Percentiles rank a stretch among this genome's conserved stretches.
Conservation (phyloP, 2,113 vertebrate species). For the Pituophis catenifer region DNA sequence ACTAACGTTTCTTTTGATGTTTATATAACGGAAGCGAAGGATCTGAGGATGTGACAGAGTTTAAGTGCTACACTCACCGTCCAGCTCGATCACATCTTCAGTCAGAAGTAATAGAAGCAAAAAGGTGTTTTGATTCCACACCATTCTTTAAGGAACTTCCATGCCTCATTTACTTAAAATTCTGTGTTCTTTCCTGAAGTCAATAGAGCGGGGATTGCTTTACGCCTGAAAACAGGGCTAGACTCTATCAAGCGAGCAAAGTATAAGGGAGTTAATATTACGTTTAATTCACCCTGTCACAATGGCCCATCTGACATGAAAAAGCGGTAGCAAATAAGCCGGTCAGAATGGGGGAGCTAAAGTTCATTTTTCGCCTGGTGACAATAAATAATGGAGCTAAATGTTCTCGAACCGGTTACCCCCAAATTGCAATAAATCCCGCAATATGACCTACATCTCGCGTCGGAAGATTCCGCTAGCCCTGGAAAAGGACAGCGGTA, state of each 20-base stretch:
- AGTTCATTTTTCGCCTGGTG: background rate
- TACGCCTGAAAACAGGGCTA: background rate
- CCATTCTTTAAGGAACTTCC: background rate
- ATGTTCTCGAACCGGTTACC: background rate
- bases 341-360: background rate
- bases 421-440: background rate
- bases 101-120: background rate
- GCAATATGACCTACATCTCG: background rate
- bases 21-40: background rate
- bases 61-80: background rate
- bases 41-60: background rate
- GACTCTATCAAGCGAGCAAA: background rate
- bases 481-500: background rate
- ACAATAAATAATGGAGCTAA: background rate
- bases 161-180: background rate
- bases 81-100: background rate
- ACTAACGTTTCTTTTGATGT: background rate
- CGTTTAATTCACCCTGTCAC: background rate
- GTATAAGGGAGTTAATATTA: background rate
- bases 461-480: background rate
- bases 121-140: background rate
- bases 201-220: background rate
- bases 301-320: background rate
- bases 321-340: background rate
- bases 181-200: background rate